A percentile compares a stretch with the other conserved stretches of the same genome.
These are phyloP conservation scores for Sitta europaea DNA, from an alignment of 2,113 vertebrate species.

Conservation along the genomic window DNA sequence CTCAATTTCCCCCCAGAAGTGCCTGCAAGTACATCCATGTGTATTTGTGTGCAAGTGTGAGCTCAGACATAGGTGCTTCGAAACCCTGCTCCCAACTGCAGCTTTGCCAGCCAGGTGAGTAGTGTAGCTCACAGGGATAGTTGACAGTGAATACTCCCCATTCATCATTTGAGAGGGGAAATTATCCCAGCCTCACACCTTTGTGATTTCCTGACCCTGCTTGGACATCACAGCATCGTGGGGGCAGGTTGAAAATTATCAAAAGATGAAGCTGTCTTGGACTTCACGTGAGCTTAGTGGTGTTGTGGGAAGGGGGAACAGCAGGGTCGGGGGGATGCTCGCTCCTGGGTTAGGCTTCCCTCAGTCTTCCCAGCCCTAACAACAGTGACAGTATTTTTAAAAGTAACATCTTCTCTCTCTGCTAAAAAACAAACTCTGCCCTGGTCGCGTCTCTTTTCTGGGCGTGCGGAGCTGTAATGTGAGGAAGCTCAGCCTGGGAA, in stretches of 20 bases:
- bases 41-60: background rate
- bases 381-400: background rate
- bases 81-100: background rate
- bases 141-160: background rate
- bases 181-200: background rate
- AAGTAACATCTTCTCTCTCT: background rate
- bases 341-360: background rate
- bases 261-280: background rate
- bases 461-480: background rate
- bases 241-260: background rate
- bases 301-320: background rate
- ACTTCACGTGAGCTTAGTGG: background rate
- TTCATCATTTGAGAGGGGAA: background rate
- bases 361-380: background rate
- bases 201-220: background rate
- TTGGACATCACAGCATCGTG: background rate
- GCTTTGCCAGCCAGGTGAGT: background rate
- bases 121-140: background rate
- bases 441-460: background rate
- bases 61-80: background rate
- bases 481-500: constrained; percentile 30
- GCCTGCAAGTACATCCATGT: background rate
- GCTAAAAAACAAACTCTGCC: background rate
- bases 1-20: background rate
- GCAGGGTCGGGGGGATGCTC: background rate